A percentile compares a stretch with the other conserved stretches of the same genome.
phyloP scores from a whole-genome alignment of 2,888 invertebrate species.

The Xestia xanthographa region DNA sequence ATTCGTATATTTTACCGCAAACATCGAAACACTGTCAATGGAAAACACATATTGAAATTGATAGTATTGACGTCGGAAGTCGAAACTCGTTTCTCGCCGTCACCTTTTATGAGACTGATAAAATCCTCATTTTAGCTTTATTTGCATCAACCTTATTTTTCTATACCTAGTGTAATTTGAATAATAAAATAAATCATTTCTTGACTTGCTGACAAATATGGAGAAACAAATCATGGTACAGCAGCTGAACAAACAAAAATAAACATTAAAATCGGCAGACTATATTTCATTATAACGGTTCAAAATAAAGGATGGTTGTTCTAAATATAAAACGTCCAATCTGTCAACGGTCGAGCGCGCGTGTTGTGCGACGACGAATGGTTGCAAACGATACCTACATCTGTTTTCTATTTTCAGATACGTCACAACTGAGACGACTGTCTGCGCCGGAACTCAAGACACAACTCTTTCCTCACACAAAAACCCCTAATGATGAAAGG shows the following conservation, averaged over 20 bases:
- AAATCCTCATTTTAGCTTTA: constrained; percentile 28
- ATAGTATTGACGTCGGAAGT: constrained; percentile 70
- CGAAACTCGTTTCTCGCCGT: constrained; percentile 51
- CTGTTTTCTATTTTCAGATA: constrained; percentile 89
- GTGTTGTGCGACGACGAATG: constrained; percentile 88
- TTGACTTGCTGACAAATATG: constrained; percentile 23
- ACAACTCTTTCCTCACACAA: constrained; percentile 80
- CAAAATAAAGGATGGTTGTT: constrained; percentile 86
- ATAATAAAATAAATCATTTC: not conserved
- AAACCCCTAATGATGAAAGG: constrained; percentile 72
- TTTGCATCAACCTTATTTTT: constrained; percentile 39
- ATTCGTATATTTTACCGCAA: constrained; percentile 73
- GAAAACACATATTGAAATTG: constrained; percentile 69
- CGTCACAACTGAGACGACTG: constrained; percentile 82
- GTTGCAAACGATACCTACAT: constrained; percentile 88
- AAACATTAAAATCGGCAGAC: constrained; percentile 79
- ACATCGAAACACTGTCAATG: constrained; percentile 68
- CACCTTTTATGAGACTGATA: constrained; percentile 48
- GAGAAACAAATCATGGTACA: constrained; percentile 30
- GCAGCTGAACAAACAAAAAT: constrained; percentile 49
- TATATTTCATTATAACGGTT: constrained; percentile 85
- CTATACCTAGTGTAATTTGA: not conserved
- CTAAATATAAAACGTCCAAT: constrained; percentile 89
- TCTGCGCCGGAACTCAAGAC: constrained; percentile 84
- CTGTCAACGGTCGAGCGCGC: constrained; percentile 89